phyloP scores from a whole-genome alignment of 2,888 invertebrate genomes.

The Plagiodera versicolora region DNA sequence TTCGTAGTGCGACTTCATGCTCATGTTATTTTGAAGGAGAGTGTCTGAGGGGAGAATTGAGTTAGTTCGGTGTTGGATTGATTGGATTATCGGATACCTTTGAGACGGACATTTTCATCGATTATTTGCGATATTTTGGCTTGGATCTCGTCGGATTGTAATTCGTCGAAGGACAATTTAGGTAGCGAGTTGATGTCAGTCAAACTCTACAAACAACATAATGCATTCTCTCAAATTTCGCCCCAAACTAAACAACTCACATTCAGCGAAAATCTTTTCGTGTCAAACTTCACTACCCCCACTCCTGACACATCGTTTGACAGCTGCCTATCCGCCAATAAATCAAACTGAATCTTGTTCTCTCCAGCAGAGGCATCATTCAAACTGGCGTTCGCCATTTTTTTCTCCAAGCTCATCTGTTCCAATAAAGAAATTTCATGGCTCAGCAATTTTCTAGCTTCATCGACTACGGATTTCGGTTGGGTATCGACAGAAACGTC shows the following conservation, averaged over 20 bases:
- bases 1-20: constrained; percentile 68
- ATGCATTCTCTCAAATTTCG: too few species aligned
- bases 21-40: constrained; percentile 65
- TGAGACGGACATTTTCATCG: constrained; percentile 43
- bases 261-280: neutral
- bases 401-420: neutral
- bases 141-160: constrained; percentile 46
- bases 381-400: neutral
- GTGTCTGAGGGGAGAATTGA: constrained; percentile 56
- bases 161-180: constrained; percentile 22
- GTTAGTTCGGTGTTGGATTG: too few species aligned
- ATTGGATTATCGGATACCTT: constrained; percentile 30
- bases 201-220: neutral
- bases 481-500: constrained; percentile 10
- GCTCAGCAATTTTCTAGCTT: constrained; percentile 34
- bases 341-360: neutral
- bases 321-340: neutral
- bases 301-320: neutral
- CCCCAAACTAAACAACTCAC: neutral
- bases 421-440: constrained; percentile 29
- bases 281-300: neutral
- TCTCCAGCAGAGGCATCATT: neutral
- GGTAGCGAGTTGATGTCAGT: neutral
- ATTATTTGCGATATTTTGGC: constrained; percentile 43
- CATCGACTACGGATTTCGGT: constrained; percentile 22